Evolutionary conservation across 1,140 invertebrate species (phyloP), one percentile per base, ranked within the genome.

Genomic region (Procambarus clarkii): DNA sequence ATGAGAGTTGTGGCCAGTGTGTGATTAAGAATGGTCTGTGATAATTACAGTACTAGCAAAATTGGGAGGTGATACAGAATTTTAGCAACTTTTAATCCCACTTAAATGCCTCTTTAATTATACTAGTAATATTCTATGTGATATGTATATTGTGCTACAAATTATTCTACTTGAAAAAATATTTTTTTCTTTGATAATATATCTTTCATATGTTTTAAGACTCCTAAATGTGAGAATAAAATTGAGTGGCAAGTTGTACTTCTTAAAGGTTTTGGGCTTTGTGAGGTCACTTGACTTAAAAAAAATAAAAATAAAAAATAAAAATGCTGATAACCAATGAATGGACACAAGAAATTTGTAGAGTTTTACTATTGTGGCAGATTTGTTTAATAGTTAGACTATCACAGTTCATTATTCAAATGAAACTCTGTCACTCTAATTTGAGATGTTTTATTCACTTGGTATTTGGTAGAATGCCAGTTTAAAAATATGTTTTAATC

Each of bases 141-240:
- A 74, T 74, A 34, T 74, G 69, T 74, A 74, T 34, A 74, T 74
- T 64, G 60, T 64, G 60, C 60, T 64, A 64, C 60, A 18, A 64
- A 18, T 64, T 64, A 64, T 18, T 64, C 8, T 54, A 54, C 60
- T 64, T 64, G 60, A 64, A 21, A n/a, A 15, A 58, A 58, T 34
- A 13, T 58, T 58, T 58, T 64, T 18, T 18, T 21, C 21, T 64
- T 64, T 64, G 60, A 64, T 64, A 21, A 64, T 64, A 18, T 64
- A 64, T 64, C 60, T 18, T 64, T 64, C 54, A 9, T 58, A 18
- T 64, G 60, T 64, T 64, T 64, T 64, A 15, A 64, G 60, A 64
- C 4, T 64, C 18, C 0, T 64, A 64, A 18, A 18, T 64, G 4
- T 64, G 13, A 64, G 4, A 2, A 11, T 64, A 15, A 58, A 7